Base-by-base conservation (phyloP, 2,888 invertebrate genomes). In the Chelonus formosanus region DNA sequence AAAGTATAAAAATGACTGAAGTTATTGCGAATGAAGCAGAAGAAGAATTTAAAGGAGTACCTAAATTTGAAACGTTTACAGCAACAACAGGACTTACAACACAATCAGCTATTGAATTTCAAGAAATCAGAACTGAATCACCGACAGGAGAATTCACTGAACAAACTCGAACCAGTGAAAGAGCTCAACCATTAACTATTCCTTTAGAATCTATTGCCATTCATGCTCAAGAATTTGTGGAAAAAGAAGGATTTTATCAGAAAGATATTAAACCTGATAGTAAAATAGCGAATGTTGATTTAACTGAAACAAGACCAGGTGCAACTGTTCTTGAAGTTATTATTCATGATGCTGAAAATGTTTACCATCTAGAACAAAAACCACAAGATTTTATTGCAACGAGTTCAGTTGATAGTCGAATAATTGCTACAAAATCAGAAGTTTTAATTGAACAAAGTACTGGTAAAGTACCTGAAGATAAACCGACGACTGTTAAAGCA, bases 1-100 rank as follows among this genome's bases (percentile, higher is more conserved):
- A 87, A 78, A 82, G 87, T 63, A 69, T 89, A 34, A 81, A 83
- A 60, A 84, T 87, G 5, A 85, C 85, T 3, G 87, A 88, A 82
- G 78, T 87, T 3, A 71, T 86, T 43, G 76, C 83, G 5, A 85
- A 85, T 63, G 87, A 87, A 69, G 86, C 84, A 74, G 88, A 88
- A 77, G 80, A 78, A 4, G 85, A 84, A 60, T 86, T 86, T 69
- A 74, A 78, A 7, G 75, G 80, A 45, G 72, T 77, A 2, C 76
- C 84, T 45, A 73, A 81, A 54, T 83, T 85, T 0, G 80, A 81
- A 65, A 78, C 80, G 70, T 82, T 81, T 53, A 82, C 82, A 70
- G 88, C 88, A 1, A 82, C 76, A 48, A 74, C 85, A 6, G 85
- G 86, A 65, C 84, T 87, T 60, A 80, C 84, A 50, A 82, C 85